phyloP scores from a whole-genome alignment of 1,140 invertebrate genomes.

The Amyelois transitella region DNA sequence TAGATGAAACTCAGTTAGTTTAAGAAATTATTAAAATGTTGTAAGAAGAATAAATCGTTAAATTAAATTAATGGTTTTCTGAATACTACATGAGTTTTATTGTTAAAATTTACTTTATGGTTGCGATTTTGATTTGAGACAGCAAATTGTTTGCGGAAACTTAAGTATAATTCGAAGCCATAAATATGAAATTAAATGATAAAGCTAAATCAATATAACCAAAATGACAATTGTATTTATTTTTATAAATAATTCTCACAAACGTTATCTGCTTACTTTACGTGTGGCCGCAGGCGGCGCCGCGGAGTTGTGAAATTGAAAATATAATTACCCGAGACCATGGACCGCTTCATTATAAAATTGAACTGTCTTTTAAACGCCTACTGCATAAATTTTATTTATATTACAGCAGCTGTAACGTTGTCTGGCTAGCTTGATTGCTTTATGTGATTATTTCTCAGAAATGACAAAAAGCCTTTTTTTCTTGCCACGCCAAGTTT shows the following conservation, averaged over 20 bases:
- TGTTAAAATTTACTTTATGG: too few species aligned
- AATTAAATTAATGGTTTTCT: too few species aligned
- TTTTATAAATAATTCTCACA: neutral
- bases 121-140: too few species aligned
- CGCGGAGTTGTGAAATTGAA: conserved; percentile 49
- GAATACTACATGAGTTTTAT: too few species aligned
- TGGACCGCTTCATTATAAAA: conserved; percentile 47
- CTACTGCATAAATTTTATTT: conserved; percentile 38
- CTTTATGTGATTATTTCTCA: neutral
- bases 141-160: too few species aligned
- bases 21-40: too few species aligned
- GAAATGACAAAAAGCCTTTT: neutral
- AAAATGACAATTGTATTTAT: too few species aligned
- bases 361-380: conserved; percentile 46
- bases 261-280: conserved; percentile 4
- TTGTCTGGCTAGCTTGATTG: conserved; percentile 13
- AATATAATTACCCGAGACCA: conserved; percentile 54
- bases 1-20: too few species aligned
- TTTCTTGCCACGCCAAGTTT: neutral
- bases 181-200: too few species aligned
- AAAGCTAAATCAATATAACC: too few species aligned
- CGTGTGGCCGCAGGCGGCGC: conserved; percentile 25
- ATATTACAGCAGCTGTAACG: conserved; percentile 15
- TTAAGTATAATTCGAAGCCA: too few species aligned
- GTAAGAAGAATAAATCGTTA: too few species aligned